Percentiles rank a stretch among this genome's conserved stretches.
Evolutionary conservation across 2,888 invertebrate species (phyloP).

Genomic region (Apotomis capreana): DNA sequence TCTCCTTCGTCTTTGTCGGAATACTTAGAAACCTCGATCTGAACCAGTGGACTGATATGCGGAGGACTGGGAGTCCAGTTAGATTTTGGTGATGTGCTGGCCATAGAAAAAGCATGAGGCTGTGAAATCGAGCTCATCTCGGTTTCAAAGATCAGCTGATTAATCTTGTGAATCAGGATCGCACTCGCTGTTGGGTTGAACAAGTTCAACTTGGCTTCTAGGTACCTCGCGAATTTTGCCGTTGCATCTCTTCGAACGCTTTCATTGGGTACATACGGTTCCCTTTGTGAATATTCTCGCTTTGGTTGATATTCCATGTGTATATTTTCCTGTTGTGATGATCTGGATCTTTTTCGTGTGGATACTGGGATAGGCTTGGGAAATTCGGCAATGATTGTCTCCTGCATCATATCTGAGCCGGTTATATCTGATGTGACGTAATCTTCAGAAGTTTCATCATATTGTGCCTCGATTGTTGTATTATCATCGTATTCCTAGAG

Average conservation of each 20-base stretch:
- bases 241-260: slow-evolving; percentile 26
- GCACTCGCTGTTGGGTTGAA: slow-evolving; percentile 34
- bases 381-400: neutral
- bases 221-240: slow-evolving; percentile 29
- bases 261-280: slow-evolving; percentile 5
- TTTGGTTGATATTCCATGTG: slow-evolving; percentile 7
- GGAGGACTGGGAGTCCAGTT: slow-evolving; percentile 22
- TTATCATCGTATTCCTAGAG: slow-evolving; percentile 19
- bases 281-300: neutral
- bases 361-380: slow-evolving; percentile 1
- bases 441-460: neutral
- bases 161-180: slow-evolving; percentile 36
- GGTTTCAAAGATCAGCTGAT: slow-evolving; percentile 35
- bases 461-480: neutral
- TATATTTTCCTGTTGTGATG: slow-evolving; percentile 7
- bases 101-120: slow-evolving; percentile 20
- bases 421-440: slow-evolving; percentile 11
- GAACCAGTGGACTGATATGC: slow-evolving; percentile 7
- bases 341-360: slow-evolving; percentile 16
- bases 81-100: slow-evolving; percentile 14
- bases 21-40: slow-evolving; percentile 18
- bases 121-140: slow-evolving; percentile 30
- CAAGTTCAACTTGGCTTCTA: slow-evolving; percentile 32
- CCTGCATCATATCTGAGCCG: neutral
- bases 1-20: slow-evolving; percentile 14